These are phyloP conservation scores for Carduelis carduelis DNA, from an alignment of 2,797 vertebrate species.

Conservation along the genomic window DNA sequence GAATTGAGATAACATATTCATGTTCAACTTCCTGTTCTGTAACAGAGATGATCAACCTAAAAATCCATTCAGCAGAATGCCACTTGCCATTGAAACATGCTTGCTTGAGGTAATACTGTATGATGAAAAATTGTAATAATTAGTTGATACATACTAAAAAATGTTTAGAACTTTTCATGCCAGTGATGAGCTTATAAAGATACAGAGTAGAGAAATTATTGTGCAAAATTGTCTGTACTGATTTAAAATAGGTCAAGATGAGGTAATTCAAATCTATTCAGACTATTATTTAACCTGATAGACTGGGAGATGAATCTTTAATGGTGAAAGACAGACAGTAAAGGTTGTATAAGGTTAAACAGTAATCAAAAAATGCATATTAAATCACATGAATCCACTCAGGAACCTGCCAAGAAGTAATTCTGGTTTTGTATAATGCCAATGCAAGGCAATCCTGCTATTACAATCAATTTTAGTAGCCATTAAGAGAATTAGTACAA, in stretches of 20 bases:
- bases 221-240: neutral
- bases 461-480: slow-evolving; percentile 68
- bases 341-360: slow-evolving; percentile 73
- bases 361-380: slow-evolving; percentile 75
- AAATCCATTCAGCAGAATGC: neutral
- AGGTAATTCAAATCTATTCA: slow-evolving; percentile 55
- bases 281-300: slow-evolving; percentile 66
- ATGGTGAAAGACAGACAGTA: slow-evolving; percentile 70
- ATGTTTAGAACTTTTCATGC: neutral
- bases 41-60: neutral
- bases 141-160: neutral
- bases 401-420: slow-evolving; percentile 56
- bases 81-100: neutral
- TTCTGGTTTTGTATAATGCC: slow-evolving; percentile 48
- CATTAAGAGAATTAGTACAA: slow-evolving; percentile 62
- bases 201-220: neutral
- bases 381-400: slow-evolving; percentile 69
- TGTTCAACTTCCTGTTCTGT: neutral
- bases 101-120: neutral
- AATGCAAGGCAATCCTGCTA: slow-evolving; percentile 37
- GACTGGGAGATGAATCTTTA: slow-evolving; percentile 70
- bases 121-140: neutral
- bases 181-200: neutral
- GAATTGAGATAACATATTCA: neutral
- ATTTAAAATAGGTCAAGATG: slow-evolving; percentile 64